These are phyloP conservation scores for Alces alces DNA, from an alignment of 2,113 vertebrate species.

Conservation along the genomic window DNA sequence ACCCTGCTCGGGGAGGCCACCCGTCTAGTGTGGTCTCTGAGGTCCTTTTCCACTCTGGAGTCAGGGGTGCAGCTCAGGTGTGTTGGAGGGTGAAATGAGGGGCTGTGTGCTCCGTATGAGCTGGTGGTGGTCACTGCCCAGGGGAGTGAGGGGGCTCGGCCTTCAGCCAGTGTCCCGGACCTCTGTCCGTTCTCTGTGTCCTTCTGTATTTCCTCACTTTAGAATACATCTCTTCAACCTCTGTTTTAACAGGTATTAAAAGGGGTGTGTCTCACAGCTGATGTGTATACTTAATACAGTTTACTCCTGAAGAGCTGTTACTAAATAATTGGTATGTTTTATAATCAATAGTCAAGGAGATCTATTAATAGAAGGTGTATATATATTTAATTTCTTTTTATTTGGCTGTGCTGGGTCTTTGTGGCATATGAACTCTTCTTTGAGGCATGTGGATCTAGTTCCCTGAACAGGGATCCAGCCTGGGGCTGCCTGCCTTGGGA, in stretches of 20 bases:
- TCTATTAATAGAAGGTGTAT: neutral
- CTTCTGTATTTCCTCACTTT: neutral
- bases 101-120: too few relatives aligned
- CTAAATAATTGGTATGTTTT: neutral
- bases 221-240: too few relatives aligned
- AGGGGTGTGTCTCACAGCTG: neutral
- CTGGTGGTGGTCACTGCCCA: neutral
- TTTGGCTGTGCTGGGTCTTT: neutral
- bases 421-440: neutral
- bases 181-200: neutral
- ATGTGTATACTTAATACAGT: too few relatives aligned
- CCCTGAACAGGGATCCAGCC: neutral
- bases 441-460: neutral
- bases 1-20: neutral
- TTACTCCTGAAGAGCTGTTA: neutral
- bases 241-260: neutral
- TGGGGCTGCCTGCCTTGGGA: rapidly evolving
- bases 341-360: neutral
- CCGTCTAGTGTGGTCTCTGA: neutral
- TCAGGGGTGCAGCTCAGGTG: neutral
- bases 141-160: neutral
- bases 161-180: neutral
- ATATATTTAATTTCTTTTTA: neutral
- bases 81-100: neutral
- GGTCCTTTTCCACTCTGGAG: neutral